Conservation (phyloP, 2,113 vertebrate genomes). For the Rhegmatorhina hoffmannsi region DNA sequence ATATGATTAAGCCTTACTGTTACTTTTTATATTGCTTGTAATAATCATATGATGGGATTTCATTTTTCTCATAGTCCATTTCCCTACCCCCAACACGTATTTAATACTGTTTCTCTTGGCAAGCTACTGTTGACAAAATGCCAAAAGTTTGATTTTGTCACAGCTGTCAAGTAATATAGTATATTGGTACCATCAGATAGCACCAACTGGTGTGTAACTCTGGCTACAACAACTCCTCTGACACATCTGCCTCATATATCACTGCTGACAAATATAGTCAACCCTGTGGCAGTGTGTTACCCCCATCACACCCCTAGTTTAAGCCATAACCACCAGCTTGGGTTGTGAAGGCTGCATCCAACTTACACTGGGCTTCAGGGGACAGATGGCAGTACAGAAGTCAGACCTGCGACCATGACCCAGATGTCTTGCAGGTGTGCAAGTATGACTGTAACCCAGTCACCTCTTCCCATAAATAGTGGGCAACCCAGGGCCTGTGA, state of each 20-base stretch:
- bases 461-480: rapidly evolving
- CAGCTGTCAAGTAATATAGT: background rate
- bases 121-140: background rate
- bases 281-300: background rate
- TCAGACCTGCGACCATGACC: background rate
- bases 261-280: background rate
- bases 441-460: rapidly evolving
- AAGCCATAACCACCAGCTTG: background rate
- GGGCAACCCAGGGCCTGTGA: background rate
- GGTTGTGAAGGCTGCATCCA: background rate
- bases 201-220: background rate
- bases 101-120: background rate
- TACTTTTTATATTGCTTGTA: background rate
- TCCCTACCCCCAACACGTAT: rapidly evolving
- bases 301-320: background rate
- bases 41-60: background rate
- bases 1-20: no score
- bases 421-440: no score
- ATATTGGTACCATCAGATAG: background rate
- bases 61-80: background rate
- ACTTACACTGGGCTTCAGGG: background rate
- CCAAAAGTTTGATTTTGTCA: background rate
- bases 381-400: background rate
- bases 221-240: background rate
- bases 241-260: background rate